Conservation (phyloP, 2,113 vertebrate species). For the Rhodinocichla rosea region DNA sequence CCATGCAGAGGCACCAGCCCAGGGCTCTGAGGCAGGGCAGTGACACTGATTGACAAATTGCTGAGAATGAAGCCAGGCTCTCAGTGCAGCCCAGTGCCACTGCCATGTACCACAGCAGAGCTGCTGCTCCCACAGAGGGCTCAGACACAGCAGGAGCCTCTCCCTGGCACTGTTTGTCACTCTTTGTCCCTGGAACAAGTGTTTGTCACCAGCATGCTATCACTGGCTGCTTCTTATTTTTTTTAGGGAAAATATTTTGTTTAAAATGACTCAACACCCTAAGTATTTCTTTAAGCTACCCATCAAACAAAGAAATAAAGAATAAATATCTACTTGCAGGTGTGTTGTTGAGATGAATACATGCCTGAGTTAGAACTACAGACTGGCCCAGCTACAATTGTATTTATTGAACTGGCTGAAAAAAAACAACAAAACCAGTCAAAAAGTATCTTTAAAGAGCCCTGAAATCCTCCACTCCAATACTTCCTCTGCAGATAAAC, state of each 20-base stretch:
- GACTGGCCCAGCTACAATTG: neutral
- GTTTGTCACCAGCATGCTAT: neutral
- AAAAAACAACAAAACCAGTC: too few species aligned
- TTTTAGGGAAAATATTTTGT: neutral
- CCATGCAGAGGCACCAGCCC: neutral
- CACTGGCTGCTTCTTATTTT: neutral
- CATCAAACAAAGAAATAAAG: neutral
- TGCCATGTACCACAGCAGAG: neutral
- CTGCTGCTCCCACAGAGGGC: neutral
- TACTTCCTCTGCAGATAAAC: neutral
- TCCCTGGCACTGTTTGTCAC: fast-evolving
- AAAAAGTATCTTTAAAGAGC: neutral
- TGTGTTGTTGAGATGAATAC: neutral
- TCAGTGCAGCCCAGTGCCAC: neutral
- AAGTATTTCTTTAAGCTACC: neutral
- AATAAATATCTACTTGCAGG: neutral
- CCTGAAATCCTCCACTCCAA: neutral
- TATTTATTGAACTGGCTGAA: neutral
- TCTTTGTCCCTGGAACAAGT: too few species aligned
- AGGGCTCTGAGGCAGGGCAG: neutral
- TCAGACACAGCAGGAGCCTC: neutral
- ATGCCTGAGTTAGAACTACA: neutral
- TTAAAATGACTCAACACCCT: neutral
- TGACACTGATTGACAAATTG: neutral
- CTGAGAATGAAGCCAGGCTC: neutral